These are phyloP conservation scores for Emmelina monodactyla DNA, from an alignment of 2,888 invertebrate genomes.

Conservation along the genomic window DNA sequence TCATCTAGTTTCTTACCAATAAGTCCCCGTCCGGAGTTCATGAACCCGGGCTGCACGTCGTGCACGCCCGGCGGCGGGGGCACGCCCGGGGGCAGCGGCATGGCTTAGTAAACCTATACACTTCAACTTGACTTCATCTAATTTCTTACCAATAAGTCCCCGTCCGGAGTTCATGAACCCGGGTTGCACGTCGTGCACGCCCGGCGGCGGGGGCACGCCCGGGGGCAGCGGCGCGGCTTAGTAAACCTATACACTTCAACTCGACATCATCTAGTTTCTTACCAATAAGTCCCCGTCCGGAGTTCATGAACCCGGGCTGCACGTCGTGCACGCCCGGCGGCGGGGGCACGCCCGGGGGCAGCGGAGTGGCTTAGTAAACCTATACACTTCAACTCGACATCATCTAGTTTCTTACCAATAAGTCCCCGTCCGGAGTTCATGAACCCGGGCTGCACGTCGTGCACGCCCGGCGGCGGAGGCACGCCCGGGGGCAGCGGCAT, in stretches of 20 bases:
- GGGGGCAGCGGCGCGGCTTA: no score
- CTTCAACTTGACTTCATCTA: background rate
- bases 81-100: no score
- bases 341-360: constrained; percentile 55
- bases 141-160: constrained; percentile 39
- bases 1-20: constrained; percentile 29
- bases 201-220: no score
- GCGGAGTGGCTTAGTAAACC: no score
- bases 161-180: constrained; percentile 45
- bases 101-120: no score
- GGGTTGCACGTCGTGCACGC: constrained; percentile 49
- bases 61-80: no score
- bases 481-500: constrained; percentile 60
- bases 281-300: background rate
- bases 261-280: no score
- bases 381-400: no score
- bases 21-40: constrained; percentile 43
- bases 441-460: constrained; percentile 57
- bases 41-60: constrained; percentile 55
- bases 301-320: constrained; percentile 60
- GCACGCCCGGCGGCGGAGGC: constrained; percentile 40
- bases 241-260: no score
- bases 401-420: background rate
- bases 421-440: background rate
- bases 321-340: no score